Base-by-base conservation (phyloP, 2,888 invertebrate genomes). In the Crematogaster levior region DNA sequence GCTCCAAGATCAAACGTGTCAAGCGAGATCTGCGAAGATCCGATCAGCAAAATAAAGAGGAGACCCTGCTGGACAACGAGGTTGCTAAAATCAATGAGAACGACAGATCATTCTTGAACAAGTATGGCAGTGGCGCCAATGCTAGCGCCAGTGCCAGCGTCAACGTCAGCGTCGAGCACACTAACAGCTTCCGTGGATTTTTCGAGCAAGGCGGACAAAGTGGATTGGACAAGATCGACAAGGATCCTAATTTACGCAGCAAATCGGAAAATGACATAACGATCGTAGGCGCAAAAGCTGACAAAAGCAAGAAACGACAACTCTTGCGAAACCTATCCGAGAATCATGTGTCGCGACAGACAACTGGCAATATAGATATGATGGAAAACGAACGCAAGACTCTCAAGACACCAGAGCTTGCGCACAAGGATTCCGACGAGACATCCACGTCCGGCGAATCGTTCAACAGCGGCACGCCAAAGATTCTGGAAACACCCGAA, bases 401-500 rank as follows among this genome's bases (percentile, higher is more conserved):
- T 4, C 74, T 79, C 10, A 92, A 92, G 30, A 91, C 87, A 1
- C 89, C 88, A 7, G 91, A 93, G 61, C 37, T 40, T 1, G 82
- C 87, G 46, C 89, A 90, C 37, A 92, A 93, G 40, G 93, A 94
- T 65, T 92, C 91, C 0, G 94, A 94, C 72, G 94, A 94, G 51
- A 91, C 91, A 0, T 94, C 94, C 0, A 93, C 92, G 0, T 94
- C 94, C 4, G 92, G 93, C 0, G 94, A 94, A 68, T 94, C 94
- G 3, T 93, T 91, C 3, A 93, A 92, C 37, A 93, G 93, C 60
- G 87, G 92, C 4, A 83, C 75, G 0, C 70, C 91, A 0, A 94
- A 93, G 79, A 91, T 92, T 18, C 60, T 92, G 15, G 94, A 96
- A 88, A 96, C 96, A 0, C 96, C 97, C 0, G 97, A 97, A 86